Evolutionary conservation across 2,797 vertebrate genomes (phyloP).

Genomic region (Adrianichthys oophorus): DNA sequence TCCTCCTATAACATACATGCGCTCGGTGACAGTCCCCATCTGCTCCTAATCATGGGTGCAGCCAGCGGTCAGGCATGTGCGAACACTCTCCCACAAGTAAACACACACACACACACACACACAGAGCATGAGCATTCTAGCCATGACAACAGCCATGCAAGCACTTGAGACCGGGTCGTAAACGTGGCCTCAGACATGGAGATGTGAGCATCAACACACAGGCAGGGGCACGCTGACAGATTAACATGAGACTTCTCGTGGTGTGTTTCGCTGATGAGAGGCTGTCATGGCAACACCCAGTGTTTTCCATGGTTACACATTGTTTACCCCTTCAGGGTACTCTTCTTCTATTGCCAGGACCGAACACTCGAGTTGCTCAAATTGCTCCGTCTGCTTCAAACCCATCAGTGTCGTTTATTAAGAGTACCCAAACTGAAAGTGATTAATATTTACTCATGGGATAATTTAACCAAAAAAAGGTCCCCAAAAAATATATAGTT

Average conservation of each 20-base stretch:
- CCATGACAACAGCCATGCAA: conserved; percentile 15
- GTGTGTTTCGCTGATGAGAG: conserved; percentile 59
- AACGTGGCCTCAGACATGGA: conserved; percentile 6
- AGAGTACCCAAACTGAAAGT: conserved; percentile 66
- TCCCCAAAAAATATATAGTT: no score
- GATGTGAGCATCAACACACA: conserved; percentile 22
- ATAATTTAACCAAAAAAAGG: no score
- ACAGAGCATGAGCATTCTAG: conserved; percentile 12
- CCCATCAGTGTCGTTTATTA: conserved; percentile 44
- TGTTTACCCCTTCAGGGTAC: conserved; percentile 63
- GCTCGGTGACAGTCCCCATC: conserved; percentile 70
- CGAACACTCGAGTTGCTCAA: conserved; percentile 59
- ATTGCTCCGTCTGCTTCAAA: conserved; percentile 30
- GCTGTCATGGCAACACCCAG: conserved; percentile 76
- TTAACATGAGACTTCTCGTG: conserved; percentile 64
- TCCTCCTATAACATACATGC: conserved; percentile 21
- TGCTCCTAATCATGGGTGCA: conserved; percentile 81
- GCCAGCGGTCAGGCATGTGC: conserved; percentile 71
- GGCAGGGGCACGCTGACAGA: conserved; percentile 42
- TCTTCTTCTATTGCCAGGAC: conserved; percentile 63
- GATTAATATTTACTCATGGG: conserved; percentile 45
- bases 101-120: conserved; percentile 45
- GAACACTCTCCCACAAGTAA: conserved; percentile 34
- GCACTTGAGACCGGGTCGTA: conserved; percentile 17
- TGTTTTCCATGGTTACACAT: conserved; percentile 73